These are phyloP conservation scores for Heliothis virescens DNA, from an alignment of 1,140 invertebrate genomes.

Conservation along the genomic window DNA sequence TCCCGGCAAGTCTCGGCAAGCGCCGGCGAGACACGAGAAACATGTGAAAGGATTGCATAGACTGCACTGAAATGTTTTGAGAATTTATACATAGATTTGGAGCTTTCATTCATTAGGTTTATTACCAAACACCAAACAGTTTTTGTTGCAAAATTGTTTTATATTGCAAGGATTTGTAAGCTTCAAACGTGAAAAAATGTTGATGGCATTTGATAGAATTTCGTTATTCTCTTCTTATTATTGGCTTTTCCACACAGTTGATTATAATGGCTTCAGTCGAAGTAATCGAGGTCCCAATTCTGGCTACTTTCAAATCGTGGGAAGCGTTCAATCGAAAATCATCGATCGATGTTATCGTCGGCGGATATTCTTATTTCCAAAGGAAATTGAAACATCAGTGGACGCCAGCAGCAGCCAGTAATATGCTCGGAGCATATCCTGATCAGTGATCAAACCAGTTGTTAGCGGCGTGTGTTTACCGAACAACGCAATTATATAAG, in stretches of 20 bases:
- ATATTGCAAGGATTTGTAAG: too few species aligned
- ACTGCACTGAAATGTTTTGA: background rate
- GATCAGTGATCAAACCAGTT: background rate
- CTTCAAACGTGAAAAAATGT: too few species aligned
- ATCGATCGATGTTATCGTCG: background rate
- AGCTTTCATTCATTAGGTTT: too few species aligned
- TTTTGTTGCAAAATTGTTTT: too few species aligned
- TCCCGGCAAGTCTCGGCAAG: background rate
- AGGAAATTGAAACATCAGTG: constrained; percentile 5
- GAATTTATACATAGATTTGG: too few species aligned
- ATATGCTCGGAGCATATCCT: background rate
- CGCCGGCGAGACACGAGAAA: background rate
- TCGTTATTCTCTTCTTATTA: too few species aligned
- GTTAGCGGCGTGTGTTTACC: background rate
- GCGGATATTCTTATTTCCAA: constrained; percentile 14
- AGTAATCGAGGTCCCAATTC: background rate
- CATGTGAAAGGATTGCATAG: background rate
- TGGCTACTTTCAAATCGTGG: background rate
- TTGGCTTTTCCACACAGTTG: too few species aligned
- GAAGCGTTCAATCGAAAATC: background rate
- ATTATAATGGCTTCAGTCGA: too few species aligned
- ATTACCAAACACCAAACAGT: too few species aligned
- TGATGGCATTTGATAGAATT: too few species aligned
- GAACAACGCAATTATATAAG: background rate
- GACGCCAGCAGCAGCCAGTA: background rate